These are phyloP conservation scores for Cancer borealis DNA, from an alignment of 2,888 invertebrate species.

Conservation along the genomic window DNA sequence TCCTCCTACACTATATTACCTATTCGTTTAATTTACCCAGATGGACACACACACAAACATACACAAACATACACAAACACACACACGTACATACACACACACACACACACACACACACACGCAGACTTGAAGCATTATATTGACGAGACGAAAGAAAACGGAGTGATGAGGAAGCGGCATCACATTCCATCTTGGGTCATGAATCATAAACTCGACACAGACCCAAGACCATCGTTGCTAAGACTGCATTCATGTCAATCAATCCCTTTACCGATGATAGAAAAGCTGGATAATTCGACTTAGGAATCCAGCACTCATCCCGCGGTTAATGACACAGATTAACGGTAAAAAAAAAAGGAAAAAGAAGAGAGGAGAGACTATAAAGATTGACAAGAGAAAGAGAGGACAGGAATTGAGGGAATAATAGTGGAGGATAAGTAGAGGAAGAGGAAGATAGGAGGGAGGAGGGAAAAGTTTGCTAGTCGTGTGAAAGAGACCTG, in stretches of 20 bases:
- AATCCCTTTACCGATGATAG: neutral
- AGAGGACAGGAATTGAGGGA: neutral
- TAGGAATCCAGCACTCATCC: neutral
- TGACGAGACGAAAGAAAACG: neutral
- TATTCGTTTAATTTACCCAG: neutral
- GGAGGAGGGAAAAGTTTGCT: neutral
- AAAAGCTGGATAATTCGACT: neutral
- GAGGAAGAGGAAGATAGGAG: neutral
- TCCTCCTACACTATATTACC: neutral
- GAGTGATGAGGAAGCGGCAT: neutral
- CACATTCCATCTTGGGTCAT: neutral
- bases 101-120: slow-evolving; percentile 21
- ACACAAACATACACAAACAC: neutral
- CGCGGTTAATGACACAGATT: neutral
- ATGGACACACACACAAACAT: neutral
- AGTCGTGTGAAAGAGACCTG: neutral
- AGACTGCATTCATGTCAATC: neutral
- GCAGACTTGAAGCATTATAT: neutral
- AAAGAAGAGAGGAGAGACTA: neutral
- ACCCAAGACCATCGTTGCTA: neutral
- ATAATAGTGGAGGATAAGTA: neutral
- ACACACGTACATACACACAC: neutral
- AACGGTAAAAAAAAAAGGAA: neutral
- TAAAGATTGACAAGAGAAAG: neutral
- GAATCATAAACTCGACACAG: neutral